Base-by-base conservation (phyloP, 2,113 vertebrate species). In the Zootoca vivipara region DNA sequence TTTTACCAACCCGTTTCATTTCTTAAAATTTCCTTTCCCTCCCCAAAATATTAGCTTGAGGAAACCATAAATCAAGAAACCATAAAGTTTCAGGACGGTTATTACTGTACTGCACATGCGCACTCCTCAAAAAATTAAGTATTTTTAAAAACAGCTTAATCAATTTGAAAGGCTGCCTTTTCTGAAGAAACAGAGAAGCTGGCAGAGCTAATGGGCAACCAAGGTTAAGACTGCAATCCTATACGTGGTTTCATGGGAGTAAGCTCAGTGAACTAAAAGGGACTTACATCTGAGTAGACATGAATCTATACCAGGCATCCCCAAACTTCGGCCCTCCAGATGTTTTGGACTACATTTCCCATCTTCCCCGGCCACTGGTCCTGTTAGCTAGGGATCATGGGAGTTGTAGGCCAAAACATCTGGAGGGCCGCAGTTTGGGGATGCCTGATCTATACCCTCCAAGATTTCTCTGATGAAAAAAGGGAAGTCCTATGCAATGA, bases 1-100 rank as follows among this genome's bases (percentile, higher is more conserved):
- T 75, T 65, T 26, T 78, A 78, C 24, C 58, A 38, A 42, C 4
- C 13, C 35, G 58, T 88, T 88, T 88, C 87, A 88, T 83, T 83
- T 88, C 70, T 62, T 75, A 22, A 38, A 38, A 62, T 85, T 74
- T 38, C 77, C 81, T 88, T 87, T 33, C 42, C n/a, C 30, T 15
- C 40, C 62, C 9, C 40, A 75, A 30, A 69, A 77, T 78, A 88
- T 88, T 78, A 83, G 80, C 80, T 83, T 69, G 28, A 87, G 38
- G 69, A 82, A 83, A 83, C 64, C 72, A 88, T n/a, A 78, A 78
- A 78, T 84, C 83, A 84, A 52, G 26, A 56, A 84, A 73, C 56
- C 4, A 85, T 40, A 82, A 88, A 88, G 80, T 88, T 88, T 88
- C 81, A 88, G 58, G 78, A 77, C 2, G 24, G 52, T 69, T 88